These are phyloP conservation scores for Drosophila limbata DNA, from an alignment of 2,888 invertebrate species.

Conservation along the genomic window DNA sequence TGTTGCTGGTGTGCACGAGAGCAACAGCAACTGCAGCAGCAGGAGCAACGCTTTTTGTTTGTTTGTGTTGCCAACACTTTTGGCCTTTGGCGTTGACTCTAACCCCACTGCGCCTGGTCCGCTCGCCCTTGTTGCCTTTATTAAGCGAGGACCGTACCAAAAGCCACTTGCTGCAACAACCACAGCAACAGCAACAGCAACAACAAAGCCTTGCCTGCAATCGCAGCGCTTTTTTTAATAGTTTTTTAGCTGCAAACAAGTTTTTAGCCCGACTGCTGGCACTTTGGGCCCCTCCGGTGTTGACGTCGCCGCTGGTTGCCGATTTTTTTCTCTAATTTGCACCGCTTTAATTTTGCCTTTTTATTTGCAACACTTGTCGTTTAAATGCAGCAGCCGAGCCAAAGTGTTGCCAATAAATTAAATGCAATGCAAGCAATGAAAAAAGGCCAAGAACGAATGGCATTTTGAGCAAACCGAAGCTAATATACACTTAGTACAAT, in stretches of 20 bases:
- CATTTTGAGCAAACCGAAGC: conserved; percentile 11
- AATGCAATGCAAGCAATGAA: conserved; percentile 54
- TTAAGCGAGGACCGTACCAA: conserved; percentile 66
- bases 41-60: conserved; percentile 62
- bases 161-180: conserved; percentile 69
- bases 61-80: conserved; percentile 78
- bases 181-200: conserved; percentile 39
- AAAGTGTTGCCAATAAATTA: conserved; percentile 80
- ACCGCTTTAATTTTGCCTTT: conserved; percentile 79
- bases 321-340: conserved; percentile 71
- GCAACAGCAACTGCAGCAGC: conserved; percentile 42
- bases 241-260: conserved; percentile 69
- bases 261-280: conserved; percentile 48
- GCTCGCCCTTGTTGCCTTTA: conserved; percentile 66
- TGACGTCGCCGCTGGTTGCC: conserved; percentile 65
- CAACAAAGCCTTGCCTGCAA: conserved; percentile 63
- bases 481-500: conserved; percentile 28
- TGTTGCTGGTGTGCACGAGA: conserved; percentile 65
- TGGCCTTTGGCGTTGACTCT: conserved; percentile 78
- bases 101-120: conserved; percentile 57
- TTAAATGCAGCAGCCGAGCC: conserved; percentile 72
- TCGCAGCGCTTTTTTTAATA: conserved; percentile 69
- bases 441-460: conserved; percentile 15
- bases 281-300: conserved; percentile 58
- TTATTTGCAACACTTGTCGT: conserved; percentile 81